Evolutionary conservation across 2,888 invertebrate genomes (phyloP).

Genomic region (Coenonympha arcania): DNA sequence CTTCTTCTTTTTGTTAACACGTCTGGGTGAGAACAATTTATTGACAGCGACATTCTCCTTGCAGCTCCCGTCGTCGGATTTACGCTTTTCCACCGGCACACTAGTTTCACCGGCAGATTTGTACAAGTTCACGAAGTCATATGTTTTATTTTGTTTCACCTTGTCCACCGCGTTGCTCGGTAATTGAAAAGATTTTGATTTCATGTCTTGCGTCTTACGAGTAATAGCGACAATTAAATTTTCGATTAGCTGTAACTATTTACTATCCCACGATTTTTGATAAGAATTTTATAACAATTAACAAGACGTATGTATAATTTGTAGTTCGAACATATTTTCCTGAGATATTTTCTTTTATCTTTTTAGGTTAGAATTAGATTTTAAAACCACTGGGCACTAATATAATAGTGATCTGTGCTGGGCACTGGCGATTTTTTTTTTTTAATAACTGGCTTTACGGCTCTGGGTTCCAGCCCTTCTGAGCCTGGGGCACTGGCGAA

Average conservation of each 20-base stretch:
- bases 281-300: too few relatives aligned
- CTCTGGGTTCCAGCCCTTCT: too few relatives aligned
- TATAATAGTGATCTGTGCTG: too few relatives aligned
- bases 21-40: slow-evolving; percentile 30
- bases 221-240: too few relatives aligned
- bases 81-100: slow-evolving; percentile 31
- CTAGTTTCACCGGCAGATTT: slow-evolving; percentile 46
- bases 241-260: not conserved
- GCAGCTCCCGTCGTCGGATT: slow-evolving; percentile 27
- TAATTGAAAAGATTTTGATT: slow-evolving; percentile 43
- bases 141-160: slow-evolving; percentile 38
- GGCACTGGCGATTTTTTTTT: too few relatives aligned
- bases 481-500: too few relatives aligned
- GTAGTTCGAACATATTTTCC: too few relatives aligned
- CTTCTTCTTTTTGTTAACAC: slow-evolving; percentile 39
- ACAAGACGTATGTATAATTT: too few relatives aligned
- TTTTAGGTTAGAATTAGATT: not conserved
- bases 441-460: too few relatives aligned
- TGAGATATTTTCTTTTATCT: not conserved
- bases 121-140: slow-evolving; percentile 51
- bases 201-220: slow-evolving; percentile 36
- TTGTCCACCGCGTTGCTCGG: slow-evolving; percentile 31
- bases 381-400: too few relatives aligned
- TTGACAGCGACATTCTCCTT: slow-evolving; percentile 28
- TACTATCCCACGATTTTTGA: not conserved